Percentiles rank a stretch among this genome's conserved stretches.
Conservation (phyloP, 2,888 invertebrate species). For the Strigamia crassipes region DNA sequence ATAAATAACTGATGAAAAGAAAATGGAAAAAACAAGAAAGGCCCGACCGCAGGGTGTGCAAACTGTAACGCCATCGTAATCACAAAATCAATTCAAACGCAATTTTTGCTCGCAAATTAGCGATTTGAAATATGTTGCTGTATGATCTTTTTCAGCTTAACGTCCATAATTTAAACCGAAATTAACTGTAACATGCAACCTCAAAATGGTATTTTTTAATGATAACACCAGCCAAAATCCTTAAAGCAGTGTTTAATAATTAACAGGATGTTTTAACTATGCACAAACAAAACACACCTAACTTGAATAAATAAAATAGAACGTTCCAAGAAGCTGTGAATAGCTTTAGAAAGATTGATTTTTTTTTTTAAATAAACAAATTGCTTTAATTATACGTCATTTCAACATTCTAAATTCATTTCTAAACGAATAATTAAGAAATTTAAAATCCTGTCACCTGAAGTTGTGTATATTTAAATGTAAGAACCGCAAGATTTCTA, state of each 20-base stretch:
- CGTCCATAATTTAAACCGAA: neutral
- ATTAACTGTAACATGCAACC: neutral
- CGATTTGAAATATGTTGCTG: neutral
- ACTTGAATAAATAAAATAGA: no score
- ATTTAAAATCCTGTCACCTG: no score
- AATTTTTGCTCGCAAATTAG: neutral
- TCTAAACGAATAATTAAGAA: no score
- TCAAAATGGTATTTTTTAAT: neutral
- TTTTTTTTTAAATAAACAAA: no score
- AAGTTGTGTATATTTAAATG: no score
- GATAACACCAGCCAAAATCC: neutral
- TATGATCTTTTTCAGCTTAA: neutral
- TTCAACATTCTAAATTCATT: no score
- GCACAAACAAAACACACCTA: neutral
- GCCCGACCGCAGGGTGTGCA: no score
- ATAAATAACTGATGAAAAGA: constrained; percentile 21
- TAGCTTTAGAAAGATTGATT: no score
- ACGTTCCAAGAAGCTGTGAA: no score
- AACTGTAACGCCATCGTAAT: neutral
- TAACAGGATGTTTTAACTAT: neutral
- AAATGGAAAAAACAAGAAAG: constrained; percentile 46
- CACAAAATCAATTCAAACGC: constrained; percentile 6
- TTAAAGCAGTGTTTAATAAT: neutral
- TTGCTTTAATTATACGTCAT: no score
- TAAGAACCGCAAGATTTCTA: no score